Evolutionary conservation across 2,113 vertebrate species (phyloP), one percentile per base, ranked within the genome.

Genomic region (Chaetorhynchus papuensis): DNA sequence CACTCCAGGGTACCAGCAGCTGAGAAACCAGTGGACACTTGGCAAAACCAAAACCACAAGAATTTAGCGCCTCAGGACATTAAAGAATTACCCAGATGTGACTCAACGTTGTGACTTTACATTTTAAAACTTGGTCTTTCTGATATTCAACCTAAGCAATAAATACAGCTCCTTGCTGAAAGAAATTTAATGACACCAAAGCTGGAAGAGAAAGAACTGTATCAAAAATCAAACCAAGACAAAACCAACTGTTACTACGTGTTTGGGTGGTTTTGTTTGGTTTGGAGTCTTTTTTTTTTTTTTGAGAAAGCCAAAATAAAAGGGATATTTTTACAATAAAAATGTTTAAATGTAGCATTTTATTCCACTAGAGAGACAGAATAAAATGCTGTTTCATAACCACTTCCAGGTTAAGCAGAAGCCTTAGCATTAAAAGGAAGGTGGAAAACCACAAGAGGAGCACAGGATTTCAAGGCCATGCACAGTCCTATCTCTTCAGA

Each of bases 221-320:
- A 26, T 11, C 45, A 42, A 41, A 79, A 93, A 30, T 10, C 42
- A 27, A 78, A 45, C 14, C 10, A 71, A 42, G 26, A 70, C 17
- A 60, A 35, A 27, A 54, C 7, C 0, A 0, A 16, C 11, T 57
- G 3, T 33, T 61, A 20, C 33, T 81, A 15, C 13, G 50, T 13
- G 7, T 71, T 71, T 18, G 10, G 12, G 6, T 68, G 18, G 27
- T 49, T 79, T 87, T 24, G 23, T 83, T 39, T 28, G 14, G 9
- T 30, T 82, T 60, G 7, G 21, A 5, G n/a, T 16, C 6, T 27
- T 23, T 42, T 50, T 44, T 57, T n/a, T 28, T 39, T 12, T 18
- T 59, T n/a, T 37, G 9, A 47, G 6, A 57, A 65, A 50, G 19
- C 24, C 35, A 33, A n/a, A 53, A 65, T 28, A 31, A 83, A 92